phyloP scores from a whole-genome alignment of 1,140 invertebrate genomes.

The Drosophila parvula region DNA sequence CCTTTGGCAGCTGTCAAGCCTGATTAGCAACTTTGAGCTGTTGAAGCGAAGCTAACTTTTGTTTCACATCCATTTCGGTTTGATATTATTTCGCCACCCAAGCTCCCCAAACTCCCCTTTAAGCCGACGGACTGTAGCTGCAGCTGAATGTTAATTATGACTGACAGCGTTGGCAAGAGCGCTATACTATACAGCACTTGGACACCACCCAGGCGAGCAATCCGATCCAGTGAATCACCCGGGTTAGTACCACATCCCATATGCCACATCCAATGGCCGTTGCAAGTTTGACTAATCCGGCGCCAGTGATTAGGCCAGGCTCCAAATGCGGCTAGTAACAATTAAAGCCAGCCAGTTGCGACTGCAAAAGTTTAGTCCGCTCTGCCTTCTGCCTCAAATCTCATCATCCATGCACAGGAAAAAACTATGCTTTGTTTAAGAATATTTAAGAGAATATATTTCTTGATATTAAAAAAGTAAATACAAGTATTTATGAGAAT shows the following conservation, averaged over 20 bases:
- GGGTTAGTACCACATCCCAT: neutral
- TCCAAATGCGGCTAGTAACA: conserved; percentile 69
- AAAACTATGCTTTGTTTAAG: neutral
- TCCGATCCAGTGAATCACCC: conserved; percentile 17
- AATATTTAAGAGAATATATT: neutral
- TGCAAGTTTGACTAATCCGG: conserved; percentile 57
- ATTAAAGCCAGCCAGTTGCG: conserved; percentile 71
- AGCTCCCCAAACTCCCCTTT: neutral
- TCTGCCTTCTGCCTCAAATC: conserved; percentile 1
- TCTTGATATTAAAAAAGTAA: neutral
- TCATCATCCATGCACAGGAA: conserved; percentile 4
- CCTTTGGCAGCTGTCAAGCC: conserved; percentile 44
- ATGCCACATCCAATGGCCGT: neutral
- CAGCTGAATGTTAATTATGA: conserved; percentile 66
- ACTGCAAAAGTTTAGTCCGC: conserved; percentile 34
- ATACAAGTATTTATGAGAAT: neutral
- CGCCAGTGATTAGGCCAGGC: conserved; percentile 76
- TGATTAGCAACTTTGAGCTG: conserved; percentile 63
- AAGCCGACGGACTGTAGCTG: neutral
- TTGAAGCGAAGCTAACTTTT: conserved; percentile 57
- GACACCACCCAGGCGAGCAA: conserved; percentile 4
- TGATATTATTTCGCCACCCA: conserved; percentile 51
- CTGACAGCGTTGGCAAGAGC: conserved; percentile 60
- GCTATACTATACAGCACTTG: conserved; percentile 53
- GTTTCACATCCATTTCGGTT: conserved; percentile 58